phyloP scores from a whole-genome alignment of 2,113 vertebrate genomes.

The Calidris pygmaea region DNA sequence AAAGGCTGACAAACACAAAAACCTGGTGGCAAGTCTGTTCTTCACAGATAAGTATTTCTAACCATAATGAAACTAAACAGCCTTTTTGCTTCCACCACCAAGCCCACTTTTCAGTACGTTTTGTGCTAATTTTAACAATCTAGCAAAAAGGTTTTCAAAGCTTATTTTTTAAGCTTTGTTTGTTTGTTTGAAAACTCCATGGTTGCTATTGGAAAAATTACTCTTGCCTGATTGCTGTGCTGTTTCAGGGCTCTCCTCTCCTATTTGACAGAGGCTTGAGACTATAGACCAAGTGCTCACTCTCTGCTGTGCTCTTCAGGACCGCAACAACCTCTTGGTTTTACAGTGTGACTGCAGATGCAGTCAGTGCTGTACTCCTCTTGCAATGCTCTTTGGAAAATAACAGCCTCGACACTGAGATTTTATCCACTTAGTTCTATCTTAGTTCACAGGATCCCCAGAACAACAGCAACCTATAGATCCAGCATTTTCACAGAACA shows the following conservation, averaged over 20 bases:
- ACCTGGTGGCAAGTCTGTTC: neutral
- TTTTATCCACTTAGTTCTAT: neutral
- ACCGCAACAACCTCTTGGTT: neutral
- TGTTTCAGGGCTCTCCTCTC: neutral
- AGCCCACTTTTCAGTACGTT: neutral
- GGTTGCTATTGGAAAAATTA: neutral
- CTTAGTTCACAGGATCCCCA: neutral
- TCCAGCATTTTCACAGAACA: neutral
- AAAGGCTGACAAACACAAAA: neutral
- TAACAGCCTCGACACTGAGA: neutral
- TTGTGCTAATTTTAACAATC: neutral
- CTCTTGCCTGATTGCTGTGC: neutral
- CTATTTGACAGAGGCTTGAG: neutral
- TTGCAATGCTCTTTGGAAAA: neutral
- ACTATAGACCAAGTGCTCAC: fast-evolving
- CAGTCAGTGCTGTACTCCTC: neutral
- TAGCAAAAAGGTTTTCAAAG: neutral
- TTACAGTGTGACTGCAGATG: neutral
- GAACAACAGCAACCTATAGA: neutral
- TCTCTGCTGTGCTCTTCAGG: neutral
- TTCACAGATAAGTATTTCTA: neutral
- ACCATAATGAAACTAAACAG: neutral
- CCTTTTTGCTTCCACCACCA: neutral
- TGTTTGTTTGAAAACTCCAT: neutral
- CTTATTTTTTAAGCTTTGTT: neutral